Base-by-base conservation (phyloP, 2,888 invertebrate species). In the Deroplatys truncata region DNA sequence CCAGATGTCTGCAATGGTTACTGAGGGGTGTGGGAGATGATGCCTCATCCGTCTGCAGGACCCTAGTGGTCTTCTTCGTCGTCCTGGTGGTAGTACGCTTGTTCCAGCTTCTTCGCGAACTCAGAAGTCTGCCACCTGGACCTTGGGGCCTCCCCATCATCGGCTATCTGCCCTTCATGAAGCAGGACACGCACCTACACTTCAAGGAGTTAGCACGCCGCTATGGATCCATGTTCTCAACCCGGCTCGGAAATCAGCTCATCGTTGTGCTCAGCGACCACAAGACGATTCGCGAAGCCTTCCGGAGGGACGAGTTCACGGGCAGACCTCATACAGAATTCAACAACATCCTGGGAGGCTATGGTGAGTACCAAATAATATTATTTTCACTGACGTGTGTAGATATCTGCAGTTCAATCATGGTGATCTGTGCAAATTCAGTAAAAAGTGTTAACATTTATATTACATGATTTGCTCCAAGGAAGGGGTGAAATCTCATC, bases 231-330 rank as follows among this genome's bases (percentile, higher is more conserved):
- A 94, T 98, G 91, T 98, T 98, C 94, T 97, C 97, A 89, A 96
- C 97, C 15, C 94, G 96, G 84, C 95, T 98, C 88, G 98, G 98
- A 89, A 96, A 96, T 91, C 97, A 98, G 92, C 94, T 98, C 90
- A 96, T 97, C 16, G 96, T 98, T 88, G 97, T 98, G 89, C 95
- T 98, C 92, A 97, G 97, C 94, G 98, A 98, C 94, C 97, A 98
- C 93, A 96, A 96, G 93, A 95, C 97, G 92, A 98, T 98, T 92
- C 95, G 98, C 91, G 97, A 98, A 93, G 96, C 97, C 49, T 98
- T 98, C 93, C 95, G 97, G 28, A 96, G 96, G 88, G 98, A 98
- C 92, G 98, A 97, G 92, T 98, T 98, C 94, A 97, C 97, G 91
- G 98, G 97, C 90, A 95, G 98, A 89, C 98, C 98, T 90, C 96